Evolutionary conservation across 2,113 vertebrate genomes (phyloP).

Genomic region (Pterophyllum scalare): DNA sequence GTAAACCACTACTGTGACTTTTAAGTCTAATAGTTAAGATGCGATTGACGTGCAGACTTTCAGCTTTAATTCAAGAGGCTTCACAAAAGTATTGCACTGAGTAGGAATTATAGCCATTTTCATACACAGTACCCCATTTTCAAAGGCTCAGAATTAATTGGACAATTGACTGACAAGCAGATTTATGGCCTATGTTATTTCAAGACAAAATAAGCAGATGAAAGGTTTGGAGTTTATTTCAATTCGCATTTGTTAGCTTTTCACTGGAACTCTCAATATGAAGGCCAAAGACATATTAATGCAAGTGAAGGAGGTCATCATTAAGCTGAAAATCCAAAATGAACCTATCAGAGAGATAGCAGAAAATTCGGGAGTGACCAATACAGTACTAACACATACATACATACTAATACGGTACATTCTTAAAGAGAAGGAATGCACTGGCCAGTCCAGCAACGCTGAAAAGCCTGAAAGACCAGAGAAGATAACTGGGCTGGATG

Average conservation of each 20-base stretch:
- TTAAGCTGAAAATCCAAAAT: background rate
- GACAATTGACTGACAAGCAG: background rate
- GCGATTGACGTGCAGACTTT: too few species aligned
- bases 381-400: too few species aligned
- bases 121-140: background rate
- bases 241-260: background rate
- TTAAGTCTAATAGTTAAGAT: too few species aligned
- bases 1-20: background rate
- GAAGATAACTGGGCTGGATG: background rate
- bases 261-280: background rate
- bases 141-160: background rate
- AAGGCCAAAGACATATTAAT: background rate
- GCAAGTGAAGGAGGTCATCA: background rate
- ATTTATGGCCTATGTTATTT: background rate
- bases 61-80: background rate
- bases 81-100: background rate
- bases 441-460: background rate
- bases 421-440: rapidly evolving
- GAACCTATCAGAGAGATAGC: background rate
- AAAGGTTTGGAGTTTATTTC: background rate
- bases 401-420: background rate
- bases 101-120: background rate
- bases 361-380: background rate
- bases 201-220: background rate
- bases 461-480: background rate